Percentiles rank a stretch among this genome's conserved stretches.
Evolutionary conservation across 2,888 invertebrate genomes (phyloP).

Genomic region (Tryphoninae sp.): DNA sequence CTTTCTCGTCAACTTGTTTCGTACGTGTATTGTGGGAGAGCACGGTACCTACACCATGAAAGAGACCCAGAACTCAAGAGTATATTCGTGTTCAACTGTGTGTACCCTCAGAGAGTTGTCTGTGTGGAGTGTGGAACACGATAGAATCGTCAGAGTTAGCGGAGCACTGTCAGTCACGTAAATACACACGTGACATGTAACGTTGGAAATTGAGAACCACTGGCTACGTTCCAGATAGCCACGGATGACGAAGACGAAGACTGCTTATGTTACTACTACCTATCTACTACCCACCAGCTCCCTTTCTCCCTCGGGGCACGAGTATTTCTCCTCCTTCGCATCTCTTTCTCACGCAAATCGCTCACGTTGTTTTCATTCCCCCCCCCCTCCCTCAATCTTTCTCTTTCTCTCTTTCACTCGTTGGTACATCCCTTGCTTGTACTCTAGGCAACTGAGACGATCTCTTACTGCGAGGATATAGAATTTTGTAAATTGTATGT

Average conservation of each 20-base stretch:
- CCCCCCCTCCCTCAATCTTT: slow-evolving; percentile 41
- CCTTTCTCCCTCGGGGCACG: slow-evolving; percentile 59
- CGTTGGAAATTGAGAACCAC: slow-evolving; percentile 70
- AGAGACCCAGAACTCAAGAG: not conserved
- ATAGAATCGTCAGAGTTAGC: slow-evolving; percentile 15
- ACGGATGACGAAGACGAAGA: slow-evolving; percentile 42
- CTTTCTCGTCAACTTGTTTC: slow-evolving; percentile 60
- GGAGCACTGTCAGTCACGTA: slow-evolving; percentile 61
- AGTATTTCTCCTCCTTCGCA: slow-evolving; percentile 1
- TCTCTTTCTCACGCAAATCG: slow-evolving; percentile 66
- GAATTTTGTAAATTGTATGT: slow-evolving; percentile 1
- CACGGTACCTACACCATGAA: slow-evolving; percentile 8
- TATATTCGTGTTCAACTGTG: not conserved
- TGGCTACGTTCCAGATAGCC: slow-evolving; percentile 70
- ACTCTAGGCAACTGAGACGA: slow-evolving; percentile 8
- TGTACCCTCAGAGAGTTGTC: not conserved
- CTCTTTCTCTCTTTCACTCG: slow-evolving; percentile 22
- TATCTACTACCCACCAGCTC: slow-evolving; percentile 35
- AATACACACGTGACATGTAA: slow-evolving; percentile 70
- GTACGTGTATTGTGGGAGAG: slow-evolving; percentile 20
- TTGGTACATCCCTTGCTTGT: slow-evolving; percentile 29
- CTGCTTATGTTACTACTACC: slow-evolving; percentile 8
- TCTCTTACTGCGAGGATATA: not conserved
- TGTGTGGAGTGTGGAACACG: not conserved
- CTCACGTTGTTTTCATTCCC: slow-evolving; percentile 53